Conservation (phyloP, 2,113 vertebrate genomes). For the Zosterops japonicus region DNA sequence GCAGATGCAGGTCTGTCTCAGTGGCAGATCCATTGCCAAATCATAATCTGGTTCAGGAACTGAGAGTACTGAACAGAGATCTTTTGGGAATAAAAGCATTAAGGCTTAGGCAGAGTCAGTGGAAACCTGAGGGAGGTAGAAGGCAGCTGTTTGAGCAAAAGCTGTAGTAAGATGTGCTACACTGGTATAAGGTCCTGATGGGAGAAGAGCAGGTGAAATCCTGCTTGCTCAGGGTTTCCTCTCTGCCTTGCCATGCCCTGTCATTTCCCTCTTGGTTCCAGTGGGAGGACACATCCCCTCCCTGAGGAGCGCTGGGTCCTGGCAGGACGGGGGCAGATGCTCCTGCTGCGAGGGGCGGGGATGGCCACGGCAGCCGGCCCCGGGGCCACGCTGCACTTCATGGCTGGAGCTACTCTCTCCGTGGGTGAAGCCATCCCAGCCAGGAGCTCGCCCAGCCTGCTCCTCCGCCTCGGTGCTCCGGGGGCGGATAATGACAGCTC, state of each 20-base stretch:
- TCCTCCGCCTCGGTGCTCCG: neutral
- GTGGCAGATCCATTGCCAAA: neutral
- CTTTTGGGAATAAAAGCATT: neutral
- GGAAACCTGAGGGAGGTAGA: neutral
- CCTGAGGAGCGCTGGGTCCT: accelerated
- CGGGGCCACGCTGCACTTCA: accelerated
- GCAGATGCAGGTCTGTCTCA: neutral
- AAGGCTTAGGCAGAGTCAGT: neutral
- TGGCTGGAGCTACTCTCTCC: neutral
- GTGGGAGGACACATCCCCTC: accelerated
- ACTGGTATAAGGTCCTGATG: accelerated
- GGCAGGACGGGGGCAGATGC: accelerated
- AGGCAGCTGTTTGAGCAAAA: neutral
- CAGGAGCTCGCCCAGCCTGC: neutral
- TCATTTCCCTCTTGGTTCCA: neutral
- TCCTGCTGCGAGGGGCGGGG: neutral
- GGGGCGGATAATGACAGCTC: conserved; percentile 8
- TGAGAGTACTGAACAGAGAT: accelerated
- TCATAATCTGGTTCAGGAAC: neutral
- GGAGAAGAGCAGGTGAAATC: neutral
- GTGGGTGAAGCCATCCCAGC: neutral
- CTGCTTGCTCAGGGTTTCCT: neutral
- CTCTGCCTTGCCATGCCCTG: neutral
- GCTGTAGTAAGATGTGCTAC: neutral
- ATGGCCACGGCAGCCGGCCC: neutral